Base-by-base conservation (phyloP, 2,113 vertebrate species). In the Neofelis nebulosa region DNA sequence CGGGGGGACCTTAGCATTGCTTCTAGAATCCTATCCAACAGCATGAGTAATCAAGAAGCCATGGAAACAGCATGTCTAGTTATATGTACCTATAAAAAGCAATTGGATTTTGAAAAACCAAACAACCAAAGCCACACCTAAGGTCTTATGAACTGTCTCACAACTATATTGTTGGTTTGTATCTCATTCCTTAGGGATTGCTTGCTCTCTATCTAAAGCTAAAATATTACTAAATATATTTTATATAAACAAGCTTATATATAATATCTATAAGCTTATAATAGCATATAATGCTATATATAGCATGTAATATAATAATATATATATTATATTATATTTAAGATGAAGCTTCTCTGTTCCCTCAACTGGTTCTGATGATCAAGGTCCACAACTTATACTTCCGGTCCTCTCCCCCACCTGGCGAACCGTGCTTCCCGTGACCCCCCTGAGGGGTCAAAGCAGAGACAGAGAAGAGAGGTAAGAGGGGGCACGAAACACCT, bases 81-180 rank as follows among this genome's bases (percentile, higher is more conserved):
- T 89, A 83, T 83, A 57, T 16, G 50, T 74, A 95, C 52, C 14
- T 57, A 14, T 80, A 61, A 84, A 96, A 91, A 57, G 29, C 45
- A 74, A 80, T 21, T 84, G 38, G n/a, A 88, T 73, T 96, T 96
- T 91, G 41, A 90, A 96, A 95, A 88, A 79, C 48, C 87, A 57
- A 94, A 82, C 66, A 88, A 76, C 25, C 48, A 66, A 69, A 88
- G 27, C 89, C 79, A 55, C 4, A 80, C 21, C 80, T 71, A 83
- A 31, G 8, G 2, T 97, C 55, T 81, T 85, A 74, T 48, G 33
- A 89, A 76, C 82, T 73, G 7, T 87, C 27, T 94, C 52, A n/a
- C 50, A 92, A 81, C 23, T 78, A 21, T 52, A 55, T 73, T 83
- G 36, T 41, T 71, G 45, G 50, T 94, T 86, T 82, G 21, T 83